Conservation (phyloP, 2,797 vertebrate species). For the Hoplostethus mediterraneus region DNA sequence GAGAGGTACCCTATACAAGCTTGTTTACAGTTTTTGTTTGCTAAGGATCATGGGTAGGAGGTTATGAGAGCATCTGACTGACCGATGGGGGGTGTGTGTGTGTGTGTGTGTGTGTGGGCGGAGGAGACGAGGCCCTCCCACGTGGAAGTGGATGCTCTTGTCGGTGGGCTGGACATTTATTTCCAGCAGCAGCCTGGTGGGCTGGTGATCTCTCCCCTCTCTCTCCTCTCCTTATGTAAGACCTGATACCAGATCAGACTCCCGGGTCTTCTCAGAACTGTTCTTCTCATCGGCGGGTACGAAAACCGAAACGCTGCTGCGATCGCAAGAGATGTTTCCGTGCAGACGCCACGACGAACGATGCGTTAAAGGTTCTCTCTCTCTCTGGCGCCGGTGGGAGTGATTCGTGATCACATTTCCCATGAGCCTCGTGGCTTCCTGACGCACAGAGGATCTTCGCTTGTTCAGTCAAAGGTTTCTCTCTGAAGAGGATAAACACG, state of each 20-base stretch:
- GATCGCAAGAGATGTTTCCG: constrained; percentile 8
- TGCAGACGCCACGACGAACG: constrained; percentile 6
- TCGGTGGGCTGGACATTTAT: constrained; percentile 81
- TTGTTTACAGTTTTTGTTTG: constrained; percentile 58
- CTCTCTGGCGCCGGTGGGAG: not conserved
- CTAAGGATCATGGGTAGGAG: constrained; percentile 62
- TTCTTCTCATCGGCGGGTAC: constrained; percentile 6
- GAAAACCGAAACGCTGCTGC: not conserved
- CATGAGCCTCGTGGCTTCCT: not conserved
- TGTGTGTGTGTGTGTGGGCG: constrained; percentile 60
- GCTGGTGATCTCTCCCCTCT: constrained; percentile 45
- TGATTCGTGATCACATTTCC: not conserved
- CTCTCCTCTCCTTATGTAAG: constrained; percentile 49
- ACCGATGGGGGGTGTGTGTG: constrained; percentile 54
- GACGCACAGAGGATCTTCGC: not conserved
- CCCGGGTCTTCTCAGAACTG: not conserved
- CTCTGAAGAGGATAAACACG: too few relatives aligned
- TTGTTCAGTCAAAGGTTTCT: too few relatives aligned
- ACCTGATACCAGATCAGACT: constrained; percentile 27
- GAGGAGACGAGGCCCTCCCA: constrained; percentile 74
- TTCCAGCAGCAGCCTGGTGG: constrained; percentile 80
- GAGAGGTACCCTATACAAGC: not conserved
- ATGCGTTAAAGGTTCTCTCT: too few relatives aligned
- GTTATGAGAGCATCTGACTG: constrained; percentile 74
- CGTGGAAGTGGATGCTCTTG: constrained; percentile 72